A percentile compares a stretch with the other conserved stretches of the same genome.
Conservation (phyloP, 2,797 vertebrate species). For the Graptemys geographica region DNA sequence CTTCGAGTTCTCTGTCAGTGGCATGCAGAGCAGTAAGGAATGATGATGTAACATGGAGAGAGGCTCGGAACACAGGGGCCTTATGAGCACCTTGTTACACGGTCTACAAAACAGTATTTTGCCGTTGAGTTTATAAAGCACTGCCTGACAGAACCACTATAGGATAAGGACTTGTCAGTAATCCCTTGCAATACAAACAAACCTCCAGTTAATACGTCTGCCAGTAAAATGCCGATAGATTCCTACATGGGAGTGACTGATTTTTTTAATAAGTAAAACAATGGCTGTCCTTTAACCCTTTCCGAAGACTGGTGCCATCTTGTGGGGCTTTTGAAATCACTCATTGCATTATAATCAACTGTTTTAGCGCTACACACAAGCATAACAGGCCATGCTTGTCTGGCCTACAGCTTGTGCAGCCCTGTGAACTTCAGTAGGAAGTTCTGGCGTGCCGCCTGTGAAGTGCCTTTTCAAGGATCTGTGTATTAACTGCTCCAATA, state of each 20-base stretch:
- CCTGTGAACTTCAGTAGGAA: background rate
- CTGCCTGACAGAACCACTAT: background rate
- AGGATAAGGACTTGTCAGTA: background rate
- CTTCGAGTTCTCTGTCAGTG: background rate
- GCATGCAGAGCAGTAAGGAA: background rate
- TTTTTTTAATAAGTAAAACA: background rate
- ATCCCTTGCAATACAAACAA: background rate
- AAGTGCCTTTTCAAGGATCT: constrained; percentile 13
- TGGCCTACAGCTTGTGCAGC: background rate
- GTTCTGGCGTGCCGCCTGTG: background rate
- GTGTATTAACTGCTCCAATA: background rate
- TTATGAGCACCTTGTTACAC: background rate
- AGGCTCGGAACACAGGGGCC: background rate
- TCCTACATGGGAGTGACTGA: background rate
- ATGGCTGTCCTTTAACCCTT: background rate
- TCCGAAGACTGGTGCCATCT: background rate
- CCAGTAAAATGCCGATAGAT: background rate
- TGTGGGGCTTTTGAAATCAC: background rate
- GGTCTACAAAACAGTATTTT: background rate
- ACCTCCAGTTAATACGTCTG: background rate
- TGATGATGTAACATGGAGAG: accelerated
- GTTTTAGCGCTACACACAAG: background rate
- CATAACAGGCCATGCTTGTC: background rate
- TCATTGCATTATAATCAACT: background rate
- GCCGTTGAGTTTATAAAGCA: background rate